Evolutionary conservation across 2,888 invertebrate species (phyloP).

Genomic region (Papilio protenor): DNA sequence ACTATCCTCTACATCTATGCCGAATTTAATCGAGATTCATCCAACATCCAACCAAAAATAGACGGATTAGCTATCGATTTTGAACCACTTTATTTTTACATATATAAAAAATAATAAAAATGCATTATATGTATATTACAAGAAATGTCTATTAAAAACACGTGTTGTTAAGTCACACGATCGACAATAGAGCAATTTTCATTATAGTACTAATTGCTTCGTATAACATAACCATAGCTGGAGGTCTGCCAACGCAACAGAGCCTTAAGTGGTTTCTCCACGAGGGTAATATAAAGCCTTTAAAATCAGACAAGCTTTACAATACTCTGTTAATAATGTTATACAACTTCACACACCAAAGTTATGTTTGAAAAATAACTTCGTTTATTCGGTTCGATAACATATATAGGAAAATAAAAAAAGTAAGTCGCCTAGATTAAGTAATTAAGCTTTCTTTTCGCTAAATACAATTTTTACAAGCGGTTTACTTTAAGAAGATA

Average conservation of each 20-base stretch:
- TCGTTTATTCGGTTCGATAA: too few relatives aligned
- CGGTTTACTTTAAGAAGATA: too few relatives aligned
- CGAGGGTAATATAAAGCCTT: conserved; percentile 26
- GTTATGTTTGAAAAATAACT: background rate
- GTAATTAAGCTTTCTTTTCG: too few relatives aligned
- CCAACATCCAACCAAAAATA: background rate
- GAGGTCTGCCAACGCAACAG: conserved; percentile 25
- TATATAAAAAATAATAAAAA: too few relatives aligned
- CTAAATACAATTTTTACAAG: too few relatives aligned
- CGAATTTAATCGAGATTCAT: too few relatives aligned
- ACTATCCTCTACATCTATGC: too few relatives aligned
- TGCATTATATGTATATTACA: too few relatives aligned
- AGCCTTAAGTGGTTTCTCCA: conserved; percentile 36
- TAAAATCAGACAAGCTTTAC: background rate
- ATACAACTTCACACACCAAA: background rate
- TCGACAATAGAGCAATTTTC: conserved; percentile 8
- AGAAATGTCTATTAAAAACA: conserved; percentile 25
- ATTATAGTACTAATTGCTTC: conserved; percentile 25
- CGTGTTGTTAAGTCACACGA: conserved; percentile 9
- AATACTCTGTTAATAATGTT: too few relatives aligned
- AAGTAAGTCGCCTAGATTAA: too few relatives aligned
- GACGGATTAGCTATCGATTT: too few relatives aligned
- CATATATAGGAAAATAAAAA: too few relatives aligned
- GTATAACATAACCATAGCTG: conserved; percentile 28
- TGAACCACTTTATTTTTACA: background rate